A percentile compares a stretch with the other conserved stretches of the same genome.
Evolutionary conservation across 2,888 invertebrate species (phyloP).

Genomic region (Adineta ricciae): DNA sequence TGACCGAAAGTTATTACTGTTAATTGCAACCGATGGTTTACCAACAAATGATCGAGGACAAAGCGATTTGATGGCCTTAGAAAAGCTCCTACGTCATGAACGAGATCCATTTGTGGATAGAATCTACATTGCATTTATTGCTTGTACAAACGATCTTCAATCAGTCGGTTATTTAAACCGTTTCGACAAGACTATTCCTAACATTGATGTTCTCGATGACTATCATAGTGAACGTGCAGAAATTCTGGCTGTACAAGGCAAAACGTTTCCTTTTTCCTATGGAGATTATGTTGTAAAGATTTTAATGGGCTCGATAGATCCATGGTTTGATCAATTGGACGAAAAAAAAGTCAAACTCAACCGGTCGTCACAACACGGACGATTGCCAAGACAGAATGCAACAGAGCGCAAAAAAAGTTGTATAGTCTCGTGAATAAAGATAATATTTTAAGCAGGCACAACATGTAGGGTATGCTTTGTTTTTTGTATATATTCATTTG

Average conservation of each 20-base stretch:
- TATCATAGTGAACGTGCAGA: slow-evolving; percentile 26
- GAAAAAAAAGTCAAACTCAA: slow-evolving; percentile 1
- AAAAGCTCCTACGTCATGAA: slow-evolving; percentile 20
- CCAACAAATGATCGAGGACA: slow-evolving; percentile 30
- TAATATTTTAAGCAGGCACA: no score
- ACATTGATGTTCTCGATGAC: slow-evolving; percentile 33
- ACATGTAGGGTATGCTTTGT: no score
- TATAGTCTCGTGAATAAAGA: background rate
- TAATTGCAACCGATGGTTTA: slow-evolving; percentile 32
- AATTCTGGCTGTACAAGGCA: slow-evolving; percentile 5
- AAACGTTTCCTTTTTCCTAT: slow-evolving; percentile 25
- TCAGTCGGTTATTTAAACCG: slow-evolving; percentile 29
- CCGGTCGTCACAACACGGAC: no score
- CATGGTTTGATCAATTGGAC: slow-evolving; percentile 14
- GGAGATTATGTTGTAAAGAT: slow-evolving; percentile 34
- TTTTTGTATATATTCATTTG: background rate
- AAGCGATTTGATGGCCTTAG: slow-evolving; percentile 22
- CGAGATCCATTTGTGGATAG: background rate
- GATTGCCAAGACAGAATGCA: background rate
- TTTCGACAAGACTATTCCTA: slow-evolving; percentile 26
- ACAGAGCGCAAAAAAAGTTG: background rate
- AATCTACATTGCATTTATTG: slow-evolving; percentile 23
- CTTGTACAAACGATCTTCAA: slow-evolving; percentile 28
- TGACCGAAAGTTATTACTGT: slow-evolving; percentile 29
- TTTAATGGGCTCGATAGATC: slow-evolving; percentile 27